Base-by-base conservation (phyloP, 2,797 vertebrate genomes). In the Spea hammondii region DNA sequence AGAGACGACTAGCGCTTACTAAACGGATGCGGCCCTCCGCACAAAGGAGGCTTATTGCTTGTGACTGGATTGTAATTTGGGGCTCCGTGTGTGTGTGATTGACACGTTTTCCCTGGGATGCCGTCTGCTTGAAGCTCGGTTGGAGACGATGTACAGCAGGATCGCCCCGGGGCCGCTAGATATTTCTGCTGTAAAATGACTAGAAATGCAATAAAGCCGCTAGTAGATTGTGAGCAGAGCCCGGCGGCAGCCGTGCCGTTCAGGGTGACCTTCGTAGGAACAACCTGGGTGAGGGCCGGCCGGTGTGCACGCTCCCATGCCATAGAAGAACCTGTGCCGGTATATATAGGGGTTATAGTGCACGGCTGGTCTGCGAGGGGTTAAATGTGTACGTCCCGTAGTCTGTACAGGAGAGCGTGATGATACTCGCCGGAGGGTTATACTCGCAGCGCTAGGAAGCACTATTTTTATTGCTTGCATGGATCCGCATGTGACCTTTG, bases 91-190 rank as follows among this genome's bases (percentile, higher is more conserved):
- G 88, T 88, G 77, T 79, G 85, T 87, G 86, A 88, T 83, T 86
- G 84, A 85, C 88, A 86, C 86, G 76, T 89, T 83, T 84, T 84
- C 85, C 79, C 79, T 85, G 79, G 11, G 75, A 73, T 62, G 84
- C 74, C 75, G 86, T 88, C 86, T 86, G 79, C 84, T 88, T 85
- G 84, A 88, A 85, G 84, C 83, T 86, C 85, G 85, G 87, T 85
- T 84, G 80, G 82, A 87, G 70, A 88, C 84, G 85, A 0, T 77
- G 6, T 75, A 78, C 84, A 88, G 85, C 86, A 84, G 84, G 74
- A 84, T 84, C 79, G 84, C 88, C 87, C 85, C 77, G 80, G 89
- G 88, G 85, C 86, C 86, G 88, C 84, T 88, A 86, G 85, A 82
- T 78, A 77, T 85, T 85, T 85, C 79, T 79, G 83, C 86, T 83